phyloP scores from a whole-genome alignment of 2,888 invertebrate species.

The Clusia tigrina region DNA sequence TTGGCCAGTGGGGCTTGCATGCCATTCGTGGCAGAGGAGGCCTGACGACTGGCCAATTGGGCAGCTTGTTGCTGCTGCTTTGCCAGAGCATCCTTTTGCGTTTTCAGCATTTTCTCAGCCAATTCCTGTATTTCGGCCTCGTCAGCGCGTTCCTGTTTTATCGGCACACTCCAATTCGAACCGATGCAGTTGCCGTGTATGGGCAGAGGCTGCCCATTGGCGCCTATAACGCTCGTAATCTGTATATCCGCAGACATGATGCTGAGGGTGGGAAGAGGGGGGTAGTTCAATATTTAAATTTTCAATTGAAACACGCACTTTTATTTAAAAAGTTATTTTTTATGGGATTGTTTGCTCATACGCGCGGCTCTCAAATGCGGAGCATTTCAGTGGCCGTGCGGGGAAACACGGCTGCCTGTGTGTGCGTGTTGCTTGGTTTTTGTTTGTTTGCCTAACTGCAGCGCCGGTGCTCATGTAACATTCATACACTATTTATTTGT shows the following conservation, averaged over 20 bases:
- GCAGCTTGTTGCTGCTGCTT: slow-evolving; percentile 59
- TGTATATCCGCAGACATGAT: slow-evolving; percentile 45
- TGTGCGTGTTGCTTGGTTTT: no score
- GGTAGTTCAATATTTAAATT: not conserved
- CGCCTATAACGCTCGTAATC: slow-evolving; percentile 57
- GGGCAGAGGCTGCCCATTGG: slow-evolving; percentile 59
- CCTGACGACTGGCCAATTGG: slow-evolving; percentile 53
- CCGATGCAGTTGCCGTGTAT: slow-evolving; percentile 59
- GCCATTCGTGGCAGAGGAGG: slow-evolving; percentile 30
- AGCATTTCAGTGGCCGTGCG: not conserved
- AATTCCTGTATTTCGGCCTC: slow-evolving; percentile 87
- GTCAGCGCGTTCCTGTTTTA: slow-evolving; percentile 68
- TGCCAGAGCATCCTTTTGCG: slow-evolving; percentile 74
- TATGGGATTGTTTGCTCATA: not conserved
- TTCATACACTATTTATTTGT: no score
- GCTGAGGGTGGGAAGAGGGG: not conserved
- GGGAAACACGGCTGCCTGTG: no score
- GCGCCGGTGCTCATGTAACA: no score
- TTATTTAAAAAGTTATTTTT: not conserved
- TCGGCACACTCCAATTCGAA: slow-evolving; percentile 47
- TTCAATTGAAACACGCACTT: not conserved
- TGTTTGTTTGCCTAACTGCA: no score
- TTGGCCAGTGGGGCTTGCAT: slow-evolving; percentile 52
- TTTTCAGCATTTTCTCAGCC: slow-evolving; percentile 87
- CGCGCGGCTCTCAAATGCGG: not conserved